phyloP scores from a whole-genome alignment of 2,113 vertebrate genomes.

The Larimichthys crocea region DNA sequence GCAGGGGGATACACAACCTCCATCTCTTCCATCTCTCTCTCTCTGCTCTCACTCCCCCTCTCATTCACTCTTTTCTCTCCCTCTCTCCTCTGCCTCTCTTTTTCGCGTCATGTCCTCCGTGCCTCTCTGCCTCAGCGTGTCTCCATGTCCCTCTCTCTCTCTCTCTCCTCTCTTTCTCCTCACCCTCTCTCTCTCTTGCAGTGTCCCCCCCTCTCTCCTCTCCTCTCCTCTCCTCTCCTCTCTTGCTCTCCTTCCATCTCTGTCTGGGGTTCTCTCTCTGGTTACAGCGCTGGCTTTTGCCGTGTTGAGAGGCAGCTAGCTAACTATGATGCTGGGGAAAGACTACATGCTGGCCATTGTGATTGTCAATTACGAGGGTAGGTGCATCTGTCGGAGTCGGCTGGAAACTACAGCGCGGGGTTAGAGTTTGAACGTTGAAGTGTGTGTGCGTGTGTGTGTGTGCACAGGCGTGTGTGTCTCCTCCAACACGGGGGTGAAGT shows the following conservation, averaged over 20 bases:
- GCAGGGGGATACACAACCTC: constrained; percentile 26
- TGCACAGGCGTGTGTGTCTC: constrained; percentile 12
- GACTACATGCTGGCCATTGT: constrained; percentile 86
- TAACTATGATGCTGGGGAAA: constrained; percentile 83
- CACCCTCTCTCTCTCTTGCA: constrained; percentile 21
- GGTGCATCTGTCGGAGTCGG: constrained; percentile 65
- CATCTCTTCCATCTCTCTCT: not conserved
- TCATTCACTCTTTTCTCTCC: constrained; percentile 25
- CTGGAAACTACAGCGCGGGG: constrained; percentile 19
- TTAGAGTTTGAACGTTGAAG: constrained; percentile 42
- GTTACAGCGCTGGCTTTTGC: constrained; percentile 60
- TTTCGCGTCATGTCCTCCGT: constrained; percentile 16
- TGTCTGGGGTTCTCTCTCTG: constrained; percentile 72
- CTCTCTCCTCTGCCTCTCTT: constrained; percentile 14
- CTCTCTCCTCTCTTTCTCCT: constrained; percentile 13
- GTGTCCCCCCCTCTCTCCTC: not conserved
- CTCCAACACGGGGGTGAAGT: constrained; percentile 44
- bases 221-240: not conserved
- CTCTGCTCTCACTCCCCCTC: not conserved
- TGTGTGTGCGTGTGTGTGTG: constrained; percentile 22
- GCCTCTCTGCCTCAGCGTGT: constrained; percentile 32
- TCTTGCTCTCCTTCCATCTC: constrained; percentile 25
- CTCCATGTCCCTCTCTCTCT: constrained; percentile 16
- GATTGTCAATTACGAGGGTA: constrained; percentile 85
- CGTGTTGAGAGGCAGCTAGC: constrained; percentile 70